These are phyloP conservation scores for Ennomos erosarius DNA, from an alignment of 2,888 invertebrate species.

Conservation along the genomic window DNA sequence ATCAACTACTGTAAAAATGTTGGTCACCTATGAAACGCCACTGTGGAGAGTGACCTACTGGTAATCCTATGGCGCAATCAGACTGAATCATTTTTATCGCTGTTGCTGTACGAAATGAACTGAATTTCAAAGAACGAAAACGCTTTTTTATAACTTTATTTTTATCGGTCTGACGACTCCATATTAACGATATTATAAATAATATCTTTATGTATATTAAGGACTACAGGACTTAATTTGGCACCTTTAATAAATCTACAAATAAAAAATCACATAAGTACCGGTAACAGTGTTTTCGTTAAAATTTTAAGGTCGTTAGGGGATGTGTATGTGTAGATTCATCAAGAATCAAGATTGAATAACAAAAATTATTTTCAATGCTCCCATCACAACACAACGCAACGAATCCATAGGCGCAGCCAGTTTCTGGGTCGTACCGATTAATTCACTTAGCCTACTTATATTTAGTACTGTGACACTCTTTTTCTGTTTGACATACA, in stretches of 20 bases:
- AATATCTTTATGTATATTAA: too few species aligned
- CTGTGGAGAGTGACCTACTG: slow-evolving; percentile 37
- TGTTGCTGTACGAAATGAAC: slow-evolving; percentile 25
- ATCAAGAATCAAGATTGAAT: too few species aligned
- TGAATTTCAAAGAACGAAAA: slow-evolving; percentile 7
- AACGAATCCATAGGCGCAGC: slow-evolving; percentile 50
- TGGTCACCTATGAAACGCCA: slow-evolving; percentile 47
- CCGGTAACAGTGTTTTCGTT: too few species aligned
- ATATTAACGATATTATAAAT: too few species aligned
- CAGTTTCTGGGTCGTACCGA: slow-evolving; percentile 81
- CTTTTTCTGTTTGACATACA: slow-evolving; percentile 76
- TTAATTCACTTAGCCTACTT: slow-evolving; percentile 82
- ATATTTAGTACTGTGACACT: slow-evolving; percentile 77
- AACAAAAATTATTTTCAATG: slow-evolving; percentile 37
- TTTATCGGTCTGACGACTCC: background rate
- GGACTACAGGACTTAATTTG: too few species aligned
- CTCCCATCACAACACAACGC: slow-evolving; percentile 38
- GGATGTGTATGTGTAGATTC: too few species aligned
- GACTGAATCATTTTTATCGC: slow-evolving; percentile 39
- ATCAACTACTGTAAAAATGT: slow-evolving; percentile 60
- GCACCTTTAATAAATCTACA: too few species aligned
- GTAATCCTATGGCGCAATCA: slow-evolving; percentile 37
- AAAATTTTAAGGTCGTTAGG: too few species aligned
- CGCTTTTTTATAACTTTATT: slow-evolving; percentile 7
- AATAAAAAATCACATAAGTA: too few species aligned